Evolutionary conservation across 2,888 invertebrate species (phyloP).

Genomic region (Amitus sp.): DNA sequence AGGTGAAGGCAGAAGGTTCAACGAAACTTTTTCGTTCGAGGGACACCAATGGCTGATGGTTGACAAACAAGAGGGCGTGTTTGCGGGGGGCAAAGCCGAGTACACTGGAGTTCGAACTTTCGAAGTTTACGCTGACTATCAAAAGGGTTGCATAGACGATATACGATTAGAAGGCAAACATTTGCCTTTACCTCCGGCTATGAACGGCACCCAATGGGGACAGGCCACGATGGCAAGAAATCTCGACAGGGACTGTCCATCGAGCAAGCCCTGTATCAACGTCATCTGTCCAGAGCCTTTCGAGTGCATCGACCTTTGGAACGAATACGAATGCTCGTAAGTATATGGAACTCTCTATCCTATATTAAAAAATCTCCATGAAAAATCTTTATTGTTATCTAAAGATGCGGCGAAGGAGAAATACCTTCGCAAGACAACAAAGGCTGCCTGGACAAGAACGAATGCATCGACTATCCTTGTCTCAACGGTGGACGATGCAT

Average conservation of each 20-base stretch:
- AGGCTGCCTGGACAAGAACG: constrained; percentile 95
- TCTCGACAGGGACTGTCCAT: constrained; percentile 91
- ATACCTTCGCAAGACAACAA: constrained; percentile 87
- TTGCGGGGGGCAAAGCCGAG: constrained; percentile 95
- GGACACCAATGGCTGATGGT: constrained; percentile 94
- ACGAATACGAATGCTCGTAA: constrained; percentile 98
- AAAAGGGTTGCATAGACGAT: constrained; percentile 88
- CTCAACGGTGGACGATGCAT: constrained; percentile 92
- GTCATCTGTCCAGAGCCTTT: constrained; percentile 94
- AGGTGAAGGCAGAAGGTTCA: constrained; percentile 92
- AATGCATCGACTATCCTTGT: constrained; percentile 93
- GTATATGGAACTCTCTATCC: constrained; percentile 66
- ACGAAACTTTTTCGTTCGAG: constrained; percentile 89
- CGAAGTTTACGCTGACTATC: constrained; percentile 94
- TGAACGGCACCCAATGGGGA: constrained; percentile 96
- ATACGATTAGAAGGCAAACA: constrained; percentile 93
- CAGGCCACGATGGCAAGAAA: constrained; percentile 95
- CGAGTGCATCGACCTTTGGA: constrained; percentile 97
- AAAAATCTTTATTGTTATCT: constrained; percentile 22
- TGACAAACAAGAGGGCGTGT: constrained; percentile 94
- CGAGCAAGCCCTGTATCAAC: constrained; percentile 94
- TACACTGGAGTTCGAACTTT: constrained; percentile 94
- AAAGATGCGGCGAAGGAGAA: constrained; percentile 93
- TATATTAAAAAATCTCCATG: background rate
- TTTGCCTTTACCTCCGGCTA: constrained; percentile 91